phyloP scores from a whole-genome alignment of 2,113 vertebrate genomes.

The Odocoileus hemionus region DNA sequence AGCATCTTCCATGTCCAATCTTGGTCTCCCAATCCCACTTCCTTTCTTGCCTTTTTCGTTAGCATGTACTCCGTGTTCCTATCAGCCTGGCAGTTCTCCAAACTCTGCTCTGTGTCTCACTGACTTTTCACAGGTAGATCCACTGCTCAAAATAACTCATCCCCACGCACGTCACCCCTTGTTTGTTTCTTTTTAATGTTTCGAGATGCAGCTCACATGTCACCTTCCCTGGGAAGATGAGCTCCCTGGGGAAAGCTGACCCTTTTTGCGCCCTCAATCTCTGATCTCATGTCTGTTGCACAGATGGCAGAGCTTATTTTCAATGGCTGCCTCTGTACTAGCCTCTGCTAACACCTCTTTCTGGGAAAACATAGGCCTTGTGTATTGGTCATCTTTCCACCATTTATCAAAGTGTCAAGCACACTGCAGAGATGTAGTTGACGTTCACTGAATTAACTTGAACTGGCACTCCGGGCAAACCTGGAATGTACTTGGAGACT shows the following conservation, averaged over 20 bases:
- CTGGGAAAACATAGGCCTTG: background rate
- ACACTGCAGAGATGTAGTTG: background rate
- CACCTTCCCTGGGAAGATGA: background rate
- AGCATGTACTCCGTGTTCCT: fast-evolving
- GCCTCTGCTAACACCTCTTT: background rate
- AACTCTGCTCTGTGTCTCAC: background rate
- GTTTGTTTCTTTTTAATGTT: background rate
- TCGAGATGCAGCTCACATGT: background rate
- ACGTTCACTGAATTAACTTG: background rate
- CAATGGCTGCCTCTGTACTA: background rate
- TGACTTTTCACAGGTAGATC: background rate
- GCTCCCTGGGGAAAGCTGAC: background rate
- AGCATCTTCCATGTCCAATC: background rate
- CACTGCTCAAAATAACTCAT: background rate
- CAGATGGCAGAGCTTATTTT: background rate
- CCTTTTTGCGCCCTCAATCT: background rate
- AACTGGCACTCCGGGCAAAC: background rate
- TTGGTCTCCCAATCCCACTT: background rate
- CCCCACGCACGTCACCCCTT: background rate
- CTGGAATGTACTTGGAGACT: background rate
- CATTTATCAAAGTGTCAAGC: background rate
- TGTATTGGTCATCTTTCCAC: background rate
- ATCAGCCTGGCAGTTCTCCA: background rate
- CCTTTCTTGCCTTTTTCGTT: background rate
- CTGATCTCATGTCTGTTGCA: background rate